Evolutionary conservation across 2,888 invertebrate genomes (phyloP).

Genomic region (Hirudinaria manillensis): DNA sequence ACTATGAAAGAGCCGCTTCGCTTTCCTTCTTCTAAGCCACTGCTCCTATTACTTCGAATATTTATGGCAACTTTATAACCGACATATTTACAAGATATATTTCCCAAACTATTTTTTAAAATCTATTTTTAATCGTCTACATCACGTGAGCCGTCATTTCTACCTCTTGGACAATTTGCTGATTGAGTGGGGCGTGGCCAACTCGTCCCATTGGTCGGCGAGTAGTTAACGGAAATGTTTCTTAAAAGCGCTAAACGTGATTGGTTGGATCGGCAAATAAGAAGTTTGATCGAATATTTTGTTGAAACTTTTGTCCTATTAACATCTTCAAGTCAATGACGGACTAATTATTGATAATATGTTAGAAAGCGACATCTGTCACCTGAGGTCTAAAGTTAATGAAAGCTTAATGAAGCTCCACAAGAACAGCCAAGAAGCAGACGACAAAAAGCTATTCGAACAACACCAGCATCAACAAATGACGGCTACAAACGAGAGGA

Average conservation of each 20-base stretch:
- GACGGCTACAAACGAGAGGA: not conserved
- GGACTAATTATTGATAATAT: slow-evolving; percentile 12
- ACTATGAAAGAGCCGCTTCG: not conserved
- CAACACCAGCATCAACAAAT: no score
- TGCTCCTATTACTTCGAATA: not conserved
- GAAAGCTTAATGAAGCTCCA: slow-evolving; percentile 7
- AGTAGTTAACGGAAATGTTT: slow-evolving; percentile 26
- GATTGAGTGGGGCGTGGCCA: slow-evolving; percentile 25
- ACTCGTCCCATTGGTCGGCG: slow-evolving; percentile 14
- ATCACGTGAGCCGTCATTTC: slow-evolving; percentile 19
- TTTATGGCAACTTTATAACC: not conserved
- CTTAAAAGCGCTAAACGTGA: slow-evolving; percentile 16
- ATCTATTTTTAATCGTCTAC: slow-evolving; percentile 8
- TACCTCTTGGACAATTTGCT: slow-evolving; percentile 21
- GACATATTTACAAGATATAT: slow-evolving; percentile 1
- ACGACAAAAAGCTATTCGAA: no score
- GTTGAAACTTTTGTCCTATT: not conserved
- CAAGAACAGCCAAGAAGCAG: not conserved
- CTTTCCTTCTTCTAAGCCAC: not conserved
- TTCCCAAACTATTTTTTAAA: not conserved
- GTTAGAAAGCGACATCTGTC: slow-evolving; percentile 19
- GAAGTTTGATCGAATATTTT: slow-evolving; percentile 5
- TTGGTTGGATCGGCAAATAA: slow-evolving; percentile 13
- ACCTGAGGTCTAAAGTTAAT: slow-evolving; percentile 20
- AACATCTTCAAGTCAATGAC: not conserved